These are phyloP conservation scores for Sylvicola cinctus DNA, from an alignment of 2,888 invertebrate species.

Conservation along the genomic window DNA sequence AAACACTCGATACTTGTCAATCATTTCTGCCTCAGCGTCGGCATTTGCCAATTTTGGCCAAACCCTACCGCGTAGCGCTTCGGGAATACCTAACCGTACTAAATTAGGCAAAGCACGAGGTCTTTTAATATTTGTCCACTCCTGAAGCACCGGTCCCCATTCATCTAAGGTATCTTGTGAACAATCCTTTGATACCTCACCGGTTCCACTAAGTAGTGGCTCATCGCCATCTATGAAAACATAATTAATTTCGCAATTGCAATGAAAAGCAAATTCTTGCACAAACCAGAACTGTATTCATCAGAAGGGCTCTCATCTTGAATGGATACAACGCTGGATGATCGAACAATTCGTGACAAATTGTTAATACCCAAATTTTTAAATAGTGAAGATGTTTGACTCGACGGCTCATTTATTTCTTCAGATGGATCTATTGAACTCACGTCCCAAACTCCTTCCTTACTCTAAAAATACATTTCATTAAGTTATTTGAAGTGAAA, in stretches of 20 bases:
- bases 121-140: slow-evolving; percentile 42
- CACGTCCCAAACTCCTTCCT: slow-evolving; percentile 23
- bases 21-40: slow-evolving; percentile 61
- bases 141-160: slow-evolving; percentile 76
- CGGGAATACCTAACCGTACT: slow-evolving; percentile 78
- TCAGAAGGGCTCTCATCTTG: slow-evolving; percentile 22
- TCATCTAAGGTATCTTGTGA: slow-evolving; percentile 77
- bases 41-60: slow-evolving; percentile 91
- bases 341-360: slow-evolving; percentile 24
- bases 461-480: slow-evolving; percentile 2
- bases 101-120: slow-evolving; percentile 67
- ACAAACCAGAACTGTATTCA: slow-evolving; percentile 19
- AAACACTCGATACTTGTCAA: slow-evolving; percentile 80
- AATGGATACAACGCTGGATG: slow-evolving; percentile 23
- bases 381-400: slow-evolving; percentile 15
- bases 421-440: slow-evolving; percentile 26
- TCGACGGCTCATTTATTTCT: slow-evolving; percentile 19
- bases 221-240: slow-evolving; percentile 59
- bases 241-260: background rate
- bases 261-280: slow-evolving; percentile 1
- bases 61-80: slow-evolving; percentile 88
- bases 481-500: background rate
- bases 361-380: slow-evolving; percentile 21
- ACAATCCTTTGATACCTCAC: slow-evolving; percentile 91
- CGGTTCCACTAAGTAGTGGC: slow-evolving; percentile 92